phyloP scores from a whole-genome alignment of 2,888 invertebrate species.

The Toxonevra muliebris region DNA sequence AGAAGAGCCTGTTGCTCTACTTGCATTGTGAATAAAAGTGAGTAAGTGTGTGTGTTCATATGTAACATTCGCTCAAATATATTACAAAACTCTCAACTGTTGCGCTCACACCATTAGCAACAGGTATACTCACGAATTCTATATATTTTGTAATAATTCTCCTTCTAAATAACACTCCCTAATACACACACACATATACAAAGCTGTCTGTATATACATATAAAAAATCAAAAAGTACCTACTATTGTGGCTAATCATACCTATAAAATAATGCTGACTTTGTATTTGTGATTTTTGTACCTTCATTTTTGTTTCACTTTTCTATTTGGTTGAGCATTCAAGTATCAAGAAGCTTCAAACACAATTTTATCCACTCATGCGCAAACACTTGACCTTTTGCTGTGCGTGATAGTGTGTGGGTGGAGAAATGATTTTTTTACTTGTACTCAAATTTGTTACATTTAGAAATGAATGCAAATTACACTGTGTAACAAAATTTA shows the following conservation, averaged over 20 bases:
- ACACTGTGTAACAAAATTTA: no score
- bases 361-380: conserved; percentile 36
- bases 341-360: no score
- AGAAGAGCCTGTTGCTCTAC: conserved; percentile 50
- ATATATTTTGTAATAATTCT: not conserved
- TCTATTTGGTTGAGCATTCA: not conserved
- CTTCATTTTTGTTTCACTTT: conserved; percentile 3
- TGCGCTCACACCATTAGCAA: conserved; percentile 58
- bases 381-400: conserved; percentile 27
- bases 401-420: not conserved
- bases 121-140: conserved; percentile 47
- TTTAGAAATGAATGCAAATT: no score
- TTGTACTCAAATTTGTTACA: not conserved
- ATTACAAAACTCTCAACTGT: conserved; percentile 49
- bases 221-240: no score
- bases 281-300: conserved; percentile 25
- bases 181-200: conserved; percentile 11
- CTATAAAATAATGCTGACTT: not conserved
- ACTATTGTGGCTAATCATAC: no score
- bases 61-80: not conserved
- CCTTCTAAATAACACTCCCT: conserved; percentile 6
- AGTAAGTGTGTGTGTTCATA: not conserved
- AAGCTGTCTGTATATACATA: no score
- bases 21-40: conserved; percentile 19
- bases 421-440: not conserved